These are phyloP conservation scores for Phymanthus crucifer DNA, from an alignment of 92 coral and sea anemone genomes.

Conservation along the genomic window DNA sequence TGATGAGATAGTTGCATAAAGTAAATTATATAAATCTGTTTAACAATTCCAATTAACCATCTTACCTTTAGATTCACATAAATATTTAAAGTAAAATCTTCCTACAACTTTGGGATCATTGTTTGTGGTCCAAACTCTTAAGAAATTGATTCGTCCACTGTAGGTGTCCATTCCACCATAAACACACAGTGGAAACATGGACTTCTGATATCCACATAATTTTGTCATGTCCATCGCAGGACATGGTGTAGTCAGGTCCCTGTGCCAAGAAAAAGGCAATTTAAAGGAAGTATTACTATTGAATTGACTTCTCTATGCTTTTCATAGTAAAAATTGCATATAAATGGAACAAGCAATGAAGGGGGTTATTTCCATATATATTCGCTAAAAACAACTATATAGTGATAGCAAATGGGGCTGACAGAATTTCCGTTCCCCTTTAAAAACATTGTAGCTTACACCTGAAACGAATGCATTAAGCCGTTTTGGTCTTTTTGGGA, in stretches of 20 bases:
- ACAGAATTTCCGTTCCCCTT: too few relatives aligned
- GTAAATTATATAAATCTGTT: neutral
- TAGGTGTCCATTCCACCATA: neutral
- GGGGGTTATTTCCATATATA: neutral
- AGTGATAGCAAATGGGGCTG: too few relatives aligned
- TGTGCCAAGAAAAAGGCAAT: neutral
- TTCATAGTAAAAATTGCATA: neutral
- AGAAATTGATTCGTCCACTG: neutral
- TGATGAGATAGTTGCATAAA: neutral
- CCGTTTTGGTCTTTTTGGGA: slow-evolving; percentile 1
- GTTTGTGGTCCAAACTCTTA: neutral
- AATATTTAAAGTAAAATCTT: neutral
- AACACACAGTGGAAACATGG: neutral
- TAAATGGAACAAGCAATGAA: too few relatives aligned
- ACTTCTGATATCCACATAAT: neutral
- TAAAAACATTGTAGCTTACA: too few relatives aligned
- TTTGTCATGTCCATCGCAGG: neutral
- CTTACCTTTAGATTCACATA: neutral
- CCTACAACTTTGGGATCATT: neutral
- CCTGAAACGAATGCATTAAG: slow-evolving; percentile 8
- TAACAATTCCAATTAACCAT: neutral
- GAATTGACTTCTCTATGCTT: neutral
- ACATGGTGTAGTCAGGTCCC: neutral
- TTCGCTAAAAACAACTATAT: slow-evolving; percentile 4
- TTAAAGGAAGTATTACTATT: neutral